Evolutionary conservation across 1,140 invertebrate genomes (phyloP), one percentile per base, ranked within the genome.

Genomic region (Aphaenogaster rudis): DNA sequence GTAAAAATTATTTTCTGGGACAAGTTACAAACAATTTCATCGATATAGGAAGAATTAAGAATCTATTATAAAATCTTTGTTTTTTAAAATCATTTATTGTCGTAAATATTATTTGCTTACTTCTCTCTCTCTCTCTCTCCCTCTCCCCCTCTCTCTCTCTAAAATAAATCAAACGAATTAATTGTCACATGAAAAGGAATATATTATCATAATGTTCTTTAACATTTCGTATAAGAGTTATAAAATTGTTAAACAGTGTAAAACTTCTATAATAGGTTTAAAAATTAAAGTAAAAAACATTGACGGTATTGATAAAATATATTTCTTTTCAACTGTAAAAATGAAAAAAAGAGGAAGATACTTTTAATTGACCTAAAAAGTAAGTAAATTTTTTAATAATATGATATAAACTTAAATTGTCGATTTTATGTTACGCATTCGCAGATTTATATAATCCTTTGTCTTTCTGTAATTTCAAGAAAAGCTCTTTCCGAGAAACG

Each of bases 171-270:
- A 54, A 54, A n/a, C 9, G 13, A 67, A 67, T 66, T 39, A 54
- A 54, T 54, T 11, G 11, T 57, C 1, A 57, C 2, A 57, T 76
- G 1, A 57, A 7, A 57, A 74, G 9, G 21, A 28, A 8, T 33
- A 15, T 42, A 21, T 15, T 57, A 21, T 4, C 7, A 17, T 6
- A 54, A 39, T 17, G 6, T 36, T 76, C 2, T 8, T 39, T 13
- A 21, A 17, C 17, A 72, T 52, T 1, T 71, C 11, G 28, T 28
- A 48, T n/a, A 61, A 63, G 33, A 0, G 11, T 76, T 21, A 61
- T 59, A 17, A 78, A 48, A 78, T 42, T 61, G n/a, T 77, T 72
- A 50, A 21, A 69, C 6, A 28, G 8, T 28, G 8, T 28, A 61
- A 61, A 72, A 52, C 9, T 72, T 63, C 2, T 64, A 15, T 36